Conservation (phyloP, 2,113 vertebrate genomes). For the Amphilophus citrinellus region DNA sequence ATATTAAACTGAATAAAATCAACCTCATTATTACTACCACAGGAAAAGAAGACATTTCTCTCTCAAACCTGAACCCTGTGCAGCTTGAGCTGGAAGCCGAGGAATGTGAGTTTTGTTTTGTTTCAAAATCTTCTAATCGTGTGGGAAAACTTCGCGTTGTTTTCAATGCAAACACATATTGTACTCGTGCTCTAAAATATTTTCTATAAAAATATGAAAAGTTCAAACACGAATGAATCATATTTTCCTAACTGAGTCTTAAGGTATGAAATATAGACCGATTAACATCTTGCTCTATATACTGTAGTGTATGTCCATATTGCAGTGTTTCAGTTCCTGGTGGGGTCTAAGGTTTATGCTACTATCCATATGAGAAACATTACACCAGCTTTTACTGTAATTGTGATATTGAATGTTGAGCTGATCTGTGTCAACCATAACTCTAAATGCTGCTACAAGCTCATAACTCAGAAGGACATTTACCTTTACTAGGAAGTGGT, state of each 20-base stretch:
- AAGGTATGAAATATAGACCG: conserved; percentile 30
- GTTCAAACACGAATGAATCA: conserved; percentile 4
- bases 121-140: conserved; percentile 37
- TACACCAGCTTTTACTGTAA: conserved; percentile 82
- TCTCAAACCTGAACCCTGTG: conserved; percentile 27
- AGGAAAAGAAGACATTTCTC: conserved; percentile 36
- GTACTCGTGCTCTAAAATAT: background rate
- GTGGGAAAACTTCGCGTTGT: conserved; percentile 15
- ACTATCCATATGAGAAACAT: conserved; percentile 71
- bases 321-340: conserved; percentile 47
- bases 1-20: conserved; percentile 72
- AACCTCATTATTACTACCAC: conserved; percentile 56
- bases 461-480: conserved; percentile 75
- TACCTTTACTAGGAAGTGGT: conserved; percentile 62
- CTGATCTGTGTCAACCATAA: conserved; percentile 80
- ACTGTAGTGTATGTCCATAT: conserved; percentile 34
- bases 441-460: conserved; percentile 68
- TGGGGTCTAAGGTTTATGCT: conserved; percentile 62
- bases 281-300: conserved; percentile 38
- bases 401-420: conserved; percentile 80
- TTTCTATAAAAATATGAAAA: conserved; percentile 19
- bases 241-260: conserved; percentile 7
- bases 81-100: conserved; percentile 25
- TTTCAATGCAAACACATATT: conserved; percentile 47
- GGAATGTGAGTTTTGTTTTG: conserved; percentile 62